Base-by-base conservation (phyloP, 2,797 vertebrate genomes). In the Trachurus trachurus region DNA sequence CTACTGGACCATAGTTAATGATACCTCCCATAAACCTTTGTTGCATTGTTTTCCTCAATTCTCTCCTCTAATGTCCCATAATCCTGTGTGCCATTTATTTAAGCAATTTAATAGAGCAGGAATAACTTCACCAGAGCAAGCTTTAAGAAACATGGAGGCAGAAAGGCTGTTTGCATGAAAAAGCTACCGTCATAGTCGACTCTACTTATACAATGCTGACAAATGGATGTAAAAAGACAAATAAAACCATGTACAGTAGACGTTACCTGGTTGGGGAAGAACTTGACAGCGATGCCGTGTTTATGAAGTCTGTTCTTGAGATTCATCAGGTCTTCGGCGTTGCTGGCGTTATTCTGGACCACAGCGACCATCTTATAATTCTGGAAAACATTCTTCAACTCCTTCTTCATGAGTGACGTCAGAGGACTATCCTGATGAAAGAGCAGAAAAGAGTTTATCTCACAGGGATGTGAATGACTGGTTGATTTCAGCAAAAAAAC, bases 231-330 rank as follows among this genome's bases (percentile, higher is more conserved):
- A 34, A 9, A 22, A n/a, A 26, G 7, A 66, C 4, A 47, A 2
- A 9, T 11, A 45, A 56, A 57, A 39, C 0, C 5, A 21, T 19
- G 29, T 16, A 0, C 26, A 26, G 26, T 26, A 26, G n/a, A 0
- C 5, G 13, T 67, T 91, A 98, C 98, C 97, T 97, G 89, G 8
- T 96, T 98, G 15, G 97, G 95, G 62, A 97, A 95, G 37, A 96
- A 93, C 88, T 96, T 96, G 74, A 97, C 66, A 4, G 71, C 54
- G 65, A 99, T 96, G 61, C 80, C 79, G 62, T 98, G 94, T 59
- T 92, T 96, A 13, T 86, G 26, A 15, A 99, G 96, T 83, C 85
- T 93, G 74, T 97, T 88, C 42, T 82, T 94, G 34, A 98, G 58
- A 15, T 82, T 16, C 4, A 95, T 29, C 93, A 97, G 57, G 59